Evolutionary conservation across 2,888 invertebrate species (phyloP), one percentile per base, ranked within the genome.

Genomic region (Seladonia tumulorum): DNA sequence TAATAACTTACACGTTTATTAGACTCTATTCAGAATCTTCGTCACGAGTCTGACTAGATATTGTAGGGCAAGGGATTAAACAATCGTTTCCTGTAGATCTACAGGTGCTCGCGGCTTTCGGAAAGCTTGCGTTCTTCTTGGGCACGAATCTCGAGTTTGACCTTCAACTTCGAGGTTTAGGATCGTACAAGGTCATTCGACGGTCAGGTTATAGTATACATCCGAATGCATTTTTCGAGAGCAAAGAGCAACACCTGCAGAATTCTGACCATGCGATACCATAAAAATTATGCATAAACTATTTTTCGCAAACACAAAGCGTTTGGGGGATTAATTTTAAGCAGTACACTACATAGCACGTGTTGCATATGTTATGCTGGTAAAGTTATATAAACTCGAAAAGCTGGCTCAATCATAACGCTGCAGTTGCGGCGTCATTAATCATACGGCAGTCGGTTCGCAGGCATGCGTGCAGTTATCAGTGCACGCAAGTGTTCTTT

Each of bases 401-500:
- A 53, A 29, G 25, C 25, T 60, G 25, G n/a, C 25, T 25, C 14
- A 60, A 60, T 60, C 25, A 60, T 25, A 60, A 25, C 25, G 14
- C 25, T 14, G 60, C 25, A 25, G 25, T 60, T 14, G 0, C 14
- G 14, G 14, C 25, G 60, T 60, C 68, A 70, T 82, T 75, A 71
- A 42, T 53, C 29, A 3, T 16, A 29, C 57, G 53, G 42, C 74
- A 47, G 22, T 35, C 57, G 14, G n/a, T 76, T 68, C 42, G n/a
- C 71, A 63, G 49, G 49, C 82, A 16, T 60, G 60, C 22, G 39
- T 39, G 16, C 39, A 39, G 39, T 70, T 70, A 42, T 29, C 2
- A n/a, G 66, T 66, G 63, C 4, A 39, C 60, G 25, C 60, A 57
- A 73, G 66, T 53, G 53, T 53, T 53, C 53, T 53, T 53, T 53